Conservation (phyloP, 2,113 vertebrate species). For the Varanus komodoensis region DNA sequence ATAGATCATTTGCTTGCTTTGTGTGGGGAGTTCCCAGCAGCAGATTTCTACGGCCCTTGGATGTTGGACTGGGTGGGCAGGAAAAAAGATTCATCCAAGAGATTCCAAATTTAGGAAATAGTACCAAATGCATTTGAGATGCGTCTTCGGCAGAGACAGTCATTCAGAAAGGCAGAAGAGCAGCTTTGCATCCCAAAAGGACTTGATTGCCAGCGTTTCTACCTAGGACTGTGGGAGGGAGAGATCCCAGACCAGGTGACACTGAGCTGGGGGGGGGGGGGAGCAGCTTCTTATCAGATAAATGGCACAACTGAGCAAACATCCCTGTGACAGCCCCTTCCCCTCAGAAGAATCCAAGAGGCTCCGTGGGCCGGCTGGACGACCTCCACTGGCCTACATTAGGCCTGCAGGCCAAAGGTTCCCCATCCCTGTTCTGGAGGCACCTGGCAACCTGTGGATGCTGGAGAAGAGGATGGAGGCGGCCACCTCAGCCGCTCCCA, state of each 20-base stretch:
- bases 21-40: constrained; percentile 28
- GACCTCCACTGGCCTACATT: no score
- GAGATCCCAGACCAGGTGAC: not conserved
- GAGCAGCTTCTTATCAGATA: not conserved
- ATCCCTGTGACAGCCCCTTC: no score
- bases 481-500: no score
- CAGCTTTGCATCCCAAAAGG: not conserved
- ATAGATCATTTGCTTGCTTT: no score
- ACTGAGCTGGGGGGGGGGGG: not conserved
- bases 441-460: no score
- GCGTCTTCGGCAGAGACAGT: not conserved
- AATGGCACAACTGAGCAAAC: not conserved
- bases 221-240: not conserved
- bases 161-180: not conserved
- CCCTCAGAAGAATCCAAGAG: no score
- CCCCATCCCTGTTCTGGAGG: no score
- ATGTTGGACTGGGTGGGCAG: accelerated
- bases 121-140: not conserved
- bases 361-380: no score
- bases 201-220: not conserved
- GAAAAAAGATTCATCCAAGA: constrained; percentile 54
- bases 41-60: constrained; percentile 59
- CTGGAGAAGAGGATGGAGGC: no score
- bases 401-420: no score
- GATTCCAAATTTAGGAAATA: constrained; percentile 51